Base-by-base conservation (phyloP, 64 coral and sea anemone species). In the Pocillopora verrucosa region DNA sequence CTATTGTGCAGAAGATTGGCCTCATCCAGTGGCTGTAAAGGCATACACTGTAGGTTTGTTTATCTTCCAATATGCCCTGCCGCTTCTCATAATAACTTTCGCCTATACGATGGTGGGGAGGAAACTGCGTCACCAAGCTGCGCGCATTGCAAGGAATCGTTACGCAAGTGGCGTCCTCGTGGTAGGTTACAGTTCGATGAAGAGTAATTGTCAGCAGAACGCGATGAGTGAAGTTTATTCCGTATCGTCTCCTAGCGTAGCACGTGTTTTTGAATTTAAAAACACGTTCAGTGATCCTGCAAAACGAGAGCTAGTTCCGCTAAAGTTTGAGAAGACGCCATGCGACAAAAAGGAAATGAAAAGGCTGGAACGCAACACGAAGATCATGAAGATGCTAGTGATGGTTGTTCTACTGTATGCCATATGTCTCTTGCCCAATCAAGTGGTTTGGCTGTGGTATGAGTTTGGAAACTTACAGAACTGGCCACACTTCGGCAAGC, bases 361-460 rank as follows among this genome's bases (percentile, higher is more conserved):
- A 58, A 82, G 91, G 61, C 77, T 96, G 37, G 88, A 76, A 35
- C 95, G 88, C 5, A 96, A 90, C 36, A 93, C 95, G 5, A 93
- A 91, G 67, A 93, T 96, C 57, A 79, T 88, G 30, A 93, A 96
- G 82, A 96, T 96, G 95, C 34, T 96, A 56, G 91, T 96, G 2
- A 93, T 88, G 0, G 95, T 96, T 5, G 95, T 96, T 11, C 17
- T 88, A 58, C 70, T 89, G 20, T 96, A 96, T 62, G 95, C 95
- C 3, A 25, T 96, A 1, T 93, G 95, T 70, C 22, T 96, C 22
- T 76, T 96, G 56, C 95, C 95, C 15, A 96, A 96, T 72, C 95
- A 96, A 61, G 76, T 96, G 4, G 88, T 93, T 4, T 96, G 95
- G 95, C 79, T 96, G 76, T 96, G 95, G 91, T 26, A 68, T 16